phyloP scores from a whole-genome alignment of 2,113 vertebrate genomes.

The Callipepla californica region DNA sequence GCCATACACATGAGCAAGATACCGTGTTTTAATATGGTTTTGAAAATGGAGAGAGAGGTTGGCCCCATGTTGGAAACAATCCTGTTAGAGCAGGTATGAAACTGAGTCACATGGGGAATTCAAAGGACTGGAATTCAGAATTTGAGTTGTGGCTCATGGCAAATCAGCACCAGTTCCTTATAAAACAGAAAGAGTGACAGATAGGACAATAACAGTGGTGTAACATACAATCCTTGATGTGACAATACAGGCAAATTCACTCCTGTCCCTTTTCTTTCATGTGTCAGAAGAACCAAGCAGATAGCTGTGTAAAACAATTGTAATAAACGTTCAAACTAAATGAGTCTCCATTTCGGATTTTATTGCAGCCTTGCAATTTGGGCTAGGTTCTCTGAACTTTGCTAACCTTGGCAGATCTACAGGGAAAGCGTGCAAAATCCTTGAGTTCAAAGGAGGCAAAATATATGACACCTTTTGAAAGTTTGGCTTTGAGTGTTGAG shows the following conservation, averaged over 20 bases:
- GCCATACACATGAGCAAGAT: neutral
- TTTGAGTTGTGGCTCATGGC: neutral
- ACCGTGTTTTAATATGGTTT: neutral
- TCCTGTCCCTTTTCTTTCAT: neutral
- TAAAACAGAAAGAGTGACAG: neutral
- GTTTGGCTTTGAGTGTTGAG: constrained; percentile 57
- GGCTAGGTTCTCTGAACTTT: constrained; percentile 66
- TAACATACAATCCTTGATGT: neutral
- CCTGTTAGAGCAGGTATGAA: neutral
- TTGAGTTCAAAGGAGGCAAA: constrained; percentile 68
- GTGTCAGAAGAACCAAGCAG: neutral
- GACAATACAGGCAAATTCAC: neutral
- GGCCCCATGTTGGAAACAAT: neutral
- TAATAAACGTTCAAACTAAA: neutral
- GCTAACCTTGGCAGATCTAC: constrained; percentile 69
- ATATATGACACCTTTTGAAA: constrained; percentile 69
- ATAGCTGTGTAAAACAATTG: neutral
- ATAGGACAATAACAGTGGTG: rapidly evolving
- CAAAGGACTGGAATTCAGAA: neutral
- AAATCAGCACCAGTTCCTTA: neutral
- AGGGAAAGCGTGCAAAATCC: constrained; percentile 61
- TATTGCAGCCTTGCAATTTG: constrained; percentile 38
- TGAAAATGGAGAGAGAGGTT: neutral
- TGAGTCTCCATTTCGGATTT: constrained; percentile 51
- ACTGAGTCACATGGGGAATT: neutral